Base-by-base conservation (phyloP, 35 echinoderm and acorn worm species). In the Eucidaris tribuloides region DNA sequence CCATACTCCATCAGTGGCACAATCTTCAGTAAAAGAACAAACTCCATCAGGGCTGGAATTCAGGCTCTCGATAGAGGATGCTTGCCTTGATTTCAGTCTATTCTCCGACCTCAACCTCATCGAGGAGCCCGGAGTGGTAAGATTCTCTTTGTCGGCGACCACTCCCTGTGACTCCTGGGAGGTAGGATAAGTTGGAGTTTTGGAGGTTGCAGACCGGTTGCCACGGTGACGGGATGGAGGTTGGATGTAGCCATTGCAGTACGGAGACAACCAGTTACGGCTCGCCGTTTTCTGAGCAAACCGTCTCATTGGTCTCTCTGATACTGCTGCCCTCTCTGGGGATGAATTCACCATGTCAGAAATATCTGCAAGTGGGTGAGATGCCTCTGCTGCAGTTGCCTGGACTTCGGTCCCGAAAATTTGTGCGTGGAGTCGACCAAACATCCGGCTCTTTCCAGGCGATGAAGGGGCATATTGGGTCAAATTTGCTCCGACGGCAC, bases 61-160 rank as follows among this genome's bases (percentile, higher is more conserved):
- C 34, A 74, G 68, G 41, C 68, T 74, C n/a, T 74, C 68, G 18
- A 74, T 74, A 3, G 68, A 74, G 33, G 68, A 36, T 22, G 68
- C 68, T 22, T 52, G 48, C 9, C 48, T 9, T 52, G 48, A 52
- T 52, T 9, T n/a, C n/a, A n/a, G n/a, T 11, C 48, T 9, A 9
- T 11, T 11, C 9, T 11, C n/a, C 9, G 48, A n/a, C 48, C 9
- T 9, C 9, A n/a, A 11, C 9, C 48, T 52, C n/a, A n/a, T 11
- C 9, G 48, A n/a, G 48, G 48, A 52, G 9, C 9, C 48, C 48
- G n/a, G 48, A 9, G 9, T 9, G n/a, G 9, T 11, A 38, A 33
- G 38, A 22, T 74, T 74, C 68, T 74, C 68, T 74, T 74, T 74
- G 68, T 74, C 68, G 20, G 11, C 11, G 68, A 15, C 48, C 9